Evolutionary conservation across 2,797 vertebrate species (phyloP), one percentile per base, ranked within the genome.

Genomic region (Apogon hyalosoma): DNA sequence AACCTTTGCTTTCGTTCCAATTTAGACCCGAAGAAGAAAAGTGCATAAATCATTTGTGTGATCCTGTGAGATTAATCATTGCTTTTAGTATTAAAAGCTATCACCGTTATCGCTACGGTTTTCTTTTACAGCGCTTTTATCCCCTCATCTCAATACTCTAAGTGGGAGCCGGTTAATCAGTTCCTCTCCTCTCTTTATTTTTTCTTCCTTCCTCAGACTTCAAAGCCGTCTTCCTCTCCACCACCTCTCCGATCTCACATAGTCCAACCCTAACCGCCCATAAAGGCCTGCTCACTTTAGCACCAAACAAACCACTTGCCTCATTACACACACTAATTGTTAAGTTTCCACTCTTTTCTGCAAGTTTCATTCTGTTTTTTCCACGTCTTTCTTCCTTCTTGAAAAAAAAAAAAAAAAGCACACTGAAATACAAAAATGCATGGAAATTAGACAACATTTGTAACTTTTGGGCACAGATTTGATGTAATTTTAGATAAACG

Each of bases 281-380:
- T 77, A 80, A 88, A 79, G 76, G 65, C 51, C 39, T 11, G 64
- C 82, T 84, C 85, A 33, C 87, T 83, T 84, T 74, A 83, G 84
- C 77, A 82, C 79, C 82, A 79, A 90, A 86, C 85, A 86, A 80
- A 73, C 82, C 51, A 38, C 72, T 66, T 31, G 89, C 85, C 80
- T 86, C 87, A 88, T 89, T 90, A 85, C 84, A 80, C 79, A 28
- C 55, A 18, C 74, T 87, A 83, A 88, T 89, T 86, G 84, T 90
- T 58, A 78, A 84, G 73, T 88, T 86, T 88, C 84, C 81, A 84
- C 57, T 71, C 58, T 54, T 75, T 58, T 63, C 41, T 31, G 43
- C 43, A 41, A 67, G 43, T 77, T 80, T 68, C 28, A 50, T 58
- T 39, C 21, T 14, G 3, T 15, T 21, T 53, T 24, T 28, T 43